phyloP scores from a whole-genome alignment of 1,140 invertebrate species.

The Wiebesia pumilae region DNA sequence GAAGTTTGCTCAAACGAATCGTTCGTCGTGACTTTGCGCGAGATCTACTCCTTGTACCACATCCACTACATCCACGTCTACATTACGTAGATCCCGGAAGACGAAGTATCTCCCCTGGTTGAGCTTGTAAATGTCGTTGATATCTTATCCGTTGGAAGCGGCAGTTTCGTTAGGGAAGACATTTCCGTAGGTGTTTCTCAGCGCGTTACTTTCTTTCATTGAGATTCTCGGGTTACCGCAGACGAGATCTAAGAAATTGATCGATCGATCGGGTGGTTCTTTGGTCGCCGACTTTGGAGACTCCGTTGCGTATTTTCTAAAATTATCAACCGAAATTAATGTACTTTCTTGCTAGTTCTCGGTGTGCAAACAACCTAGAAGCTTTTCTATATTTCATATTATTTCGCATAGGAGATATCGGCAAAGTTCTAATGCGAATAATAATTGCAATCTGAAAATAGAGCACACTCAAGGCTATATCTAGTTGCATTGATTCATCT shows the following conservation, averaged over 20 bases:
- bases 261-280: background rate
- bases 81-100: conserved; percentile 2
- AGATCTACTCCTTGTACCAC: background rate
- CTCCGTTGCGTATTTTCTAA: too few relatives aligned
- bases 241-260: background rate
- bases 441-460: background rate
- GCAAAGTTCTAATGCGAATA: background rate
- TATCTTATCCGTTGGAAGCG: background rate
- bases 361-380: too few relatives aligned
- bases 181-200: background rate
- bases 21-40: background rate
- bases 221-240: background rate
- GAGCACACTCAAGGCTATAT: background rate
- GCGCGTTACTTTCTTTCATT: background rate
- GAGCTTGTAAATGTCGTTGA: background rate
- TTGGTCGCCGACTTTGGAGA: background rate
- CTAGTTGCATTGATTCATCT: background rate
- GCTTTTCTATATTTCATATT: background rate
- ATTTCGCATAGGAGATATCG: background rate
- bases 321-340: too few relatives aligned
- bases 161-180: background rate
- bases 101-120: background rate
- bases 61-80: too few relatives aligned
- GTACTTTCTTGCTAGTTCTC: too few relatives aligned
- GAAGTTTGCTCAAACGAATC: background rate